These are phyloP conservation scores for Corythaixoides concolor DNA, from an alignment of 2,113 vertebrate genomes.

Conservation along the genomic window DNA sequence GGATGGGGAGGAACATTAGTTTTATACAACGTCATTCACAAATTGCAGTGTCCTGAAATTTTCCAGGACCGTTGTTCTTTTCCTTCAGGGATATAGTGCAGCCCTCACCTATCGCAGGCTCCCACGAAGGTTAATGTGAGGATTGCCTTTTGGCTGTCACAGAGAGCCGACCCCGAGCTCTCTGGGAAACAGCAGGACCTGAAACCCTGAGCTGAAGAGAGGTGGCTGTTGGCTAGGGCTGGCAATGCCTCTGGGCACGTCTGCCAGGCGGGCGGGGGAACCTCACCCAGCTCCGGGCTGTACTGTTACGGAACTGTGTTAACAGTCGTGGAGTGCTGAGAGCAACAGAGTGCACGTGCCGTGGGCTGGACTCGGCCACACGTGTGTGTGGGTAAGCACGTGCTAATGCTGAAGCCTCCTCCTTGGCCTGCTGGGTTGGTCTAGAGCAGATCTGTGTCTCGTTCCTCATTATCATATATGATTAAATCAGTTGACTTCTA, in stretches of 20 bases:
- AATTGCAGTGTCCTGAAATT: neutral
- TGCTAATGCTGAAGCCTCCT: neutral
- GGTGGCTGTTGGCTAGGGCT: neutral
- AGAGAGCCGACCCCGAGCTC: neutral
- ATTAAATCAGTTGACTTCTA: neutral
- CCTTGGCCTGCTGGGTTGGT: neutral
- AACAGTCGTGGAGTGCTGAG: accelerated
- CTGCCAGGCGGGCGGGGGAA: neutral
- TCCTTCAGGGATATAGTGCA: neutral
- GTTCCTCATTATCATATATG: neutral
- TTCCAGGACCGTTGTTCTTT: neutral
- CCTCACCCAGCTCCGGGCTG: neutral
- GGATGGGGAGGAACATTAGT: neutral
- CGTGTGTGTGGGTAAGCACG: accelerated
- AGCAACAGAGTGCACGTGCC: accelerated
- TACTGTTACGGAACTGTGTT: accelerated
- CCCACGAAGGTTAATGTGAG: accelerated
- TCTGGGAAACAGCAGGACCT: neutral
- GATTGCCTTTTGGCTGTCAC: neutral
- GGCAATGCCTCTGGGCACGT: neutral
- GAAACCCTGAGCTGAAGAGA: neutral
- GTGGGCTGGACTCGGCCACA: accelerated
- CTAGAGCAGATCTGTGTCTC: neutral
- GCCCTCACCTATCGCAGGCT: neutral
- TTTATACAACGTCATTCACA: neutral